phyloP scores from a whole-genome alignment of 2,888 invertebrate species.

The Encarsia formosa region DNA sequence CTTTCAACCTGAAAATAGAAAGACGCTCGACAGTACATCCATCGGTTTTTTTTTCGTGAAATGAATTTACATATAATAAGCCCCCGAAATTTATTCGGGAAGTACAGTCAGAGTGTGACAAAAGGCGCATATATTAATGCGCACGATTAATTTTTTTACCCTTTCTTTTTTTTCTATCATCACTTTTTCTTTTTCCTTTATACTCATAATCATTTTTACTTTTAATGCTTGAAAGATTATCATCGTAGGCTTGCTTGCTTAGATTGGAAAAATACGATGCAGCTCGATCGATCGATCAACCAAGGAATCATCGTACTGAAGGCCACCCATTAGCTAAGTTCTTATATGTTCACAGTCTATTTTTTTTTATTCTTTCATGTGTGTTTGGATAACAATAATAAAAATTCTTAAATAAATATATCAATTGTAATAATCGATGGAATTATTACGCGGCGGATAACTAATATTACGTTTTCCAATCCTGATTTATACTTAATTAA shows the following conservation, averaged over 20 bases:
- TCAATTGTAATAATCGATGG: constrained; percentile 45
- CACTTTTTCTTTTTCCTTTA: constrained; percentile 1
- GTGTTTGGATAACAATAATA: constrained; percentile 49
- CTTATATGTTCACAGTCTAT: constrained; percentile 50
- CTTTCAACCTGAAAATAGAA: constrained; percentile 40
- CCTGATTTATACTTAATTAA: constrained; percentile 12
- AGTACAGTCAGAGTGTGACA: constrained; percentile 30
- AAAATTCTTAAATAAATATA: constrained; percentile 51
- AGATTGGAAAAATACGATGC: constrained; percentile 38
- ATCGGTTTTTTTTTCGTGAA: constrained; percentile 39
- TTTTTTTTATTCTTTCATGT: constrained; percentile 40
- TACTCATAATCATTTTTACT: constrained; percentile 6
- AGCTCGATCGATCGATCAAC: constrained; percentile 44
- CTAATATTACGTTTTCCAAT: constrained; percentile 22
- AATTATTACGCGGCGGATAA: constrained; percentile 45
- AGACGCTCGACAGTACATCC: constrained; percentile 37
- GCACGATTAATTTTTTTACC: constrained; percentile 21
- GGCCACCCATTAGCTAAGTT: constrained; percentile 48
- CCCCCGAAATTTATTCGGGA: constrained; percentile 24
- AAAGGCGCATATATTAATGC: constrained; percentile 28
- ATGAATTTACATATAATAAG: constrained; percentile 37
- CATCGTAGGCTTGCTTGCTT: constrained; percentile 23
- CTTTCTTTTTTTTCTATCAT: constrained; percentile 5
- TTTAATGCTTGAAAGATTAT: constrained; percentile 25
- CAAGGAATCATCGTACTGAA: constrained; percentile 49